Percentiles rank a stretch among this genome's conserved stretches.
phyloP scores from a whole-genome alignment of 2,797 vertebrate genomes.

The Taenioides sp. region DNA sequence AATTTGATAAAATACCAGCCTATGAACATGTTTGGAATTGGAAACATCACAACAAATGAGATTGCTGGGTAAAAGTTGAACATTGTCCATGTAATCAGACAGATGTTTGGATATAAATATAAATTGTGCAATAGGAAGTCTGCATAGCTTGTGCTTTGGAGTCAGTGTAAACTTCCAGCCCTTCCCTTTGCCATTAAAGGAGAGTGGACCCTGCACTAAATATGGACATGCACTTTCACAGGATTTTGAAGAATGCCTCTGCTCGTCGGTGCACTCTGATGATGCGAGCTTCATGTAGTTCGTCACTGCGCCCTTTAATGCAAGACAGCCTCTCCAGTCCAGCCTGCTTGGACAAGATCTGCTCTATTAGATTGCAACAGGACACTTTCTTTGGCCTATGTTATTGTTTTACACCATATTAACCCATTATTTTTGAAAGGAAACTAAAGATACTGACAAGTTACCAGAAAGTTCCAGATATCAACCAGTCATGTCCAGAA shows the following conservation, averaged over 20 bases:
- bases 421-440: background rate
- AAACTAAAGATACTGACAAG: background rate
- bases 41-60: background rate
- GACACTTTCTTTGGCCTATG: conserved; percentile 41
- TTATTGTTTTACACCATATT: conserved; percentile 22
- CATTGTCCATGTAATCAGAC: conserved; percentile 11
- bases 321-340: conserved; percentile 39
- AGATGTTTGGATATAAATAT: conserved; percentile 44
- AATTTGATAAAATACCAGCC: background rate
- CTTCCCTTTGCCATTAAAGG: conserved; percentile 98
- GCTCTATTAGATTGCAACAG: conserved; percentile 48
- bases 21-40: background rate
- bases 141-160: conserved; percentile 58
- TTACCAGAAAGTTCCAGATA: background rate
- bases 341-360: conserved; percentile 54
- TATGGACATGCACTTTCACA: conserved; percentile 95
- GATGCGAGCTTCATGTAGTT: conserved; percentile 72
- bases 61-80: conserved; percentile 9
- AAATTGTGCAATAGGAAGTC: conserved; percentile 65
- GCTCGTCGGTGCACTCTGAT: conserved; percentile 84
- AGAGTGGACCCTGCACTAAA: conserved; percentile 92
- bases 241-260: conserved; percentile 97
- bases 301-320: conserved; percentile 65
- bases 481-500: conserved; percentile 82
- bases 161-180: conserved; percentile 71